phyloP scores from a whole-genome alignment of 2,797 vertebrate genomes.

The Menidia menidia region DNA sequence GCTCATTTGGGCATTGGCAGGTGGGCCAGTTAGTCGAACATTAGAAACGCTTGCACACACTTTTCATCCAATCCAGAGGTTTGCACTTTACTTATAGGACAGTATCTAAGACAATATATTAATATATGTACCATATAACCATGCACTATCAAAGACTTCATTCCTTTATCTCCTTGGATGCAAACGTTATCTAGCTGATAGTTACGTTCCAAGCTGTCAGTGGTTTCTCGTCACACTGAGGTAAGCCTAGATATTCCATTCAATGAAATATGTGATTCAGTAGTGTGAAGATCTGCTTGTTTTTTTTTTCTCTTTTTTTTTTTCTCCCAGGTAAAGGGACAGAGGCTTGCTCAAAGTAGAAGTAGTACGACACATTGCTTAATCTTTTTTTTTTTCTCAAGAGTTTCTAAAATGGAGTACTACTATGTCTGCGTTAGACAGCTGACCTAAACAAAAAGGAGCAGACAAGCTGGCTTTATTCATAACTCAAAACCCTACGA shows the following conservation, averaged over 20 bases:
- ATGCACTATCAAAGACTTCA: constrained; percentile 80
- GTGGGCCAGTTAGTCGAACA: constrained; percentile 67
- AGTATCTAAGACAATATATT: constrained; percentile 81
- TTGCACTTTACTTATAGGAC: constrained; percentile 85
- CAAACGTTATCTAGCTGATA: constrained; percentile 56
- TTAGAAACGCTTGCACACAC: constrained; percentile 80
- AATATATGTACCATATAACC: constrained; percentile 83
- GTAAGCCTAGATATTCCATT: constrained; percentile 63
- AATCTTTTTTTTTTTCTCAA: neutral
- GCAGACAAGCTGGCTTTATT: neutral
- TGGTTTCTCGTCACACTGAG: constrained; percentile 54
- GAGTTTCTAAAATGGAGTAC: neutral
- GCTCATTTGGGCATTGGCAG: constrained; percentile 77
- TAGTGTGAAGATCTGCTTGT: constrained; percentile 43
- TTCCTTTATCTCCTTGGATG: constrained; percentile 69
- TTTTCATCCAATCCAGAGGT: constrained; percentile 78
- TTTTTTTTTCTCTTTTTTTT: constrained; percentile 34
- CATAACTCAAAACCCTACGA: neutral
- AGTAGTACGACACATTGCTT: constrained; percentile 15
- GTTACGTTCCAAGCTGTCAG: constrained; percentile 53
- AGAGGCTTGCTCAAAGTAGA: constrained; percentile 58
- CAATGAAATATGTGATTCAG: constrained; percentile 61
- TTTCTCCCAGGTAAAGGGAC: constrained; percentile 53
- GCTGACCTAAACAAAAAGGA: neutral
- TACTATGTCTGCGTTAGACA: neutral